Base-by-base conservation (phyloP, 2,888 invertebrate species). In the Cancer borealis region DNA sequence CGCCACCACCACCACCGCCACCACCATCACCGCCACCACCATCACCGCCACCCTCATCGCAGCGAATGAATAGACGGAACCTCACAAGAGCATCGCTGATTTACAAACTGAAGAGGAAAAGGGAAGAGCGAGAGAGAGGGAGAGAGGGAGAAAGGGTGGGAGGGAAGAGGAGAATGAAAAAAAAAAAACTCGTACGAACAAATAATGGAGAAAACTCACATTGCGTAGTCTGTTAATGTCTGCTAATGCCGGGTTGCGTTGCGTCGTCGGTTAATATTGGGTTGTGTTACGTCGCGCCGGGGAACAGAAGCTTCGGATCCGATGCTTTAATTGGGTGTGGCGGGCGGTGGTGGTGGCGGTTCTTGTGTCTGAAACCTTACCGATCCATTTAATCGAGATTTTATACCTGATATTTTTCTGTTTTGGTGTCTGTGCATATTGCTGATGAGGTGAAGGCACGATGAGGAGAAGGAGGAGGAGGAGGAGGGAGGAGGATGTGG, bases 11-110 rank as follows among this genome's bases (percentile, higher is more conserved):
- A n/a, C 5, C 73, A 30, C 6, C 10, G 0, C n/a, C 79, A 5
- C 5, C 26, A 4, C 12, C 30, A 10, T 30, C 8, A 79, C 79
- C 79, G 30, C 30, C 79, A 10, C 30, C 79, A 30, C 79, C 79
- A 30, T 12, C 30, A 30, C 39, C 39, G 39, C 39, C 39, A 2
- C 39, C 39, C 39, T 39, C 39, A 39, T 2, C 14, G 54, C 14
- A 12, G 8, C 17, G 30, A 79, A 79, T 14, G 14, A 30, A 79
- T 3, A 79, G 30, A 79, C 79, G 3, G 30, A 30, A 79, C 79
- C 79, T 79, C 79, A 30, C 79, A 79, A 79, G 79, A 79, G 30
- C 79, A 30, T 8, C n/a, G 79, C 30, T 79, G 79, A 79, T 79
- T 79, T 79, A 79, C 30, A 26, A 79, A 26, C 73, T 73, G 73